phyloP scores from a whole-genome alignment of 2,113 vertebrate species.

The Naja naja region DNA sequence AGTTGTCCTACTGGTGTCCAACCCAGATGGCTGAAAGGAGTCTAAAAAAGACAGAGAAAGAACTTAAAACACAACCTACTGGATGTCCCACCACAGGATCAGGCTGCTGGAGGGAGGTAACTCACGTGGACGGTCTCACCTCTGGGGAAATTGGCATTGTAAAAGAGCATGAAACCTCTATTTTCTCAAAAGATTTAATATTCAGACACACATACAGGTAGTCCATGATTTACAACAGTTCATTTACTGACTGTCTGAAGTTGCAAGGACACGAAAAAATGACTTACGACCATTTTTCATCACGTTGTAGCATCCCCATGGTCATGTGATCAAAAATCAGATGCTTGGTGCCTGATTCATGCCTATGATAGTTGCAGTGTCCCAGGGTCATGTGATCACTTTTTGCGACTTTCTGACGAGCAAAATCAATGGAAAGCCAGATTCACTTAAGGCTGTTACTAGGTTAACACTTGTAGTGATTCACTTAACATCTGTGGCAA shows the following conservation, averaged over 20 bases:
- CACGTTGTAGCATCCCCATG: neutral
- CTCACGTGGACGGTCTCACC: neutral
- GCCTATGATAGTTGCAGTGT: neutral
- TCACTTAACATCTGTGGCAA: neutral
- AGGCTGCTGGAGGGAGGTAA: neutral
- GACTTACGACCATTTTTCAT: neutral
- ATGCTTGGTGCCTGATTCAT: neutral
- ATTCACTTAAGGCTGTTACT: neutral
- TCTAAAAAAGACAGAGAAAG: constrained; percentile 57
- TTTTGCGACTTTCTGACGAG: neutral
- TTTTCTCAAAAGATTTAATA: neutral
- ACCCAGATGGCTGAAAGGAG: constrained; percentile 86
- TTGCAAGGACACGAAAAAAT: neutral
- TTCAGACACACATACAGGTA: neutral
- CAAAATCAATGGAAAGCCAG: neutral
- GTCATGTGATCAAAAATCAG: neutral
- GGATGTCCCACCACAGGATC: neutral
- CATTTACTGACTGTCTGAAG: neutral
- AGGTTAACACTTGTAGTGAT: neutral
- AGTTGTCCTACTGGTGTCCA: constrained; percentile 96
- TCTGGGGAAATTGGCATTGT: neutral
- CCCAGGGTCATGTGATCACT: neutral
- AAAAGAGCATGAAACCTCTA: neutral
- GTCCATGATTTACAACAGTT: neutral
- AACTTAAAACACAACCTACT: neutral